Evolutionary conservation across 2,888 invertebrate genomes (phyloP).

Genomic region (Biston betularia): DNA sequence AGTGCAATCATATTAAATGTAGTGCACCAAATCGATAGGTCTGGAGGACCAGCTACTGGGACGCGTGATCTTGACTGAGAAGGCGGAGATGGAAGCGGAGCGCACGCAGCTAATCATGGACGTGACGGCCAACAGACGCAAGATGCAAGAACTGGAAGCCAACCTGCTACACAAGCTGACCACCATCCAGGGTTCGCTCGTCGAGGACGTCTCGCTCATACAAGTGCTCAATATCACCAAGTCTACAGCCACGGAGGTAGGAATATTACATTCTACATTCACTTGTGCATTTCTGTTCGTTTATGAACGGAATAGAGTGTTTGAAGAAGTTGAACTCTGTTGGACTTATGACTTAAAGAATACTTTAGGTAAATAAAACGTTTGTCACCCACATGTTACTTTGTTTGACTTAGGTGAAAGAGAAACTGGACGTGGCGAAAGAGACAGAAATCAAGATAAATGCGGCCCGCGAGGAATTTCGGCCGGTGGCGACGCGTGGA

Average conservation of each 20-base stretch:
- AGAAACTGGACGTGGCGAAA: conserved; percentile 91
- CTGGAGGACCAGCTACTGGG: conserved; percentile 95
- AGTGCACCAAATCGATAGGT: conserved; percentile 67
- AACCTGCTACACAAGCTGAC: conserved; percentile 94
- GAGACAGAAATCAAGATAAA: conserved; percentile 95
- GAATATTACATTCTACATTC: neutral
- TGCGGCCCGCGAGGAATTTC: conserved; percentile 93
- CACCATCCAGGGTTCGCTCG: conserved; percentile 93
- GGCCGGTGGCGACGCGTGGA: conserved; percentile 94
- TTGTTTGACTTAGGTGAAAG: conserved; percentile 86
- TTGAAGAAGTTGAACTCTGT: neutral
- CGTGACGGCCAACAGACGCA: conserved; percentile 92
- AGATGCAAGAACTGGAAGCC: conserved; percentile 94
- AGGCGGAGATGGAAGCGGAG: conserved; percentile 93
- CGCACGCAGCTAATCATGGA: conserved; percentile 92
- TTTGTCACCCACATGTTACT: neutral
- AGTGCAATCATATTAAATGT: neutral
- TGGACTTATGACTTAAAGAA: no score
- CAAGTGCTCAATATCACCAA: conserved; percentile 93
- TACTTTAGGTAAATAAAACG: no score
- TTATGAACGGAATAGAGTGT: neutral
- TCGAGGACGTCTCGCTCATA: conserved; percentile 95
- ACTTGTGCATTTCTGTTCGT: neutral
- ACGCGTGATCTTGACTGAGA: conserved; percentile 93
- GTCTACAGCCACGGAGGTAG: conserved; percentile 90